A percentile compares a stretch with the other conserved stretches of the same genome.
Conservation (phyloP, 2,888 invertebrate genomes). For the Cloeon dipterum region DNA sequence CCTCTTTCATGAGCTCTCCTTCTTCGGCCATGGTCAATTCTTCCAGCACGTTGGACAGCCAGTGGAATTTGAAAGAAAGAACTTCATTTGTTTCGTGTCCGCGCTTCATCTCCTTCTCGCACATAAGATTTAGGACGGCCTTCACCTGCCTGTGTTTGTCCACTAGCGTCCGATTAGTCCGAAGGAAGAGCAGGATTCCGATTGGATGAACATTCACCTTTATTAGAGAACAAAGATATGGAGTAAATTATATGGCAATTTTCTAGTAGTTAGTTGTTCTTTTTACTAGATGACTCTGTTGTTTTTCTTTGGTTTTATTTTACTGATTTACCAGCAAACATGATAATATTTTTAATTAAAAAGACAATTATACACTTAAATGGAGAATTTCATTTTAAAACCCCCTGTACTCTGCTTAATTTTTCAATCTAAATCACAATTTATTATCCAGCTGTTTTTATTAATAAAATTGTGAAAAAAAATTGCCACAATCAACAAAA, state of each 20-base stretch:
- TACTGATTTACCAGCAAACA: too few species aligned
- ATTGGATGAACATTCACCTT: slow-evolving; percentile 71
- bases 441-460: too few species aligned
- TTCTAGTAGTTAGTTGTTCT: too few species aligned
- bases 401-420: too few species aligned
- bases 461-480: not conserved
- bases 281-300: too few species aligned
- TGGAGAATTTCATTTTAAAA: too few species aligned
- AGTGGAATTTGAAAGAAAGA: slow-evolving; percentile 76
- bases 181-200: slow-evolving; percentile 52
- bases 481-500: not conserved
- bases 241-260: not conserved
- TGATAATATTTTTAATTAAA: too few species aligned
- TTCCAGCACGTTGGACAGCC: slow-evolving; percentile 46
- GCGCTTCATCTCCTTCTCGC: slow-evolving; percentile 67
- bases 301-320: too few species aligned
- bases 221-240: slow-evolving; percentile 8
- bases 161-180: slow-evolving; percentile 42
- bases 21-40: not conserved
- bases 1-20: too few species aligned
- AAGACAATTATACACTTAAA: too few species aligned
- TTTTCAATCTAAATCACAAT: too few species aligned
- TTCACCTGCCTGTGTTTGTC: slow-evolving; percentile 48
- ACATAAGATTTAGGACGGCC: slow-evolving; percentile 60
- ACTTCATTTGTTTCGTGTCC: slow-evolving; percentile 70